A percentile compares a stretch with the other conserved stretches of the same genome.
Conservation (phyloP, 2,888 invertebrate species). For the Cremastobaeus sp. region DNA sequence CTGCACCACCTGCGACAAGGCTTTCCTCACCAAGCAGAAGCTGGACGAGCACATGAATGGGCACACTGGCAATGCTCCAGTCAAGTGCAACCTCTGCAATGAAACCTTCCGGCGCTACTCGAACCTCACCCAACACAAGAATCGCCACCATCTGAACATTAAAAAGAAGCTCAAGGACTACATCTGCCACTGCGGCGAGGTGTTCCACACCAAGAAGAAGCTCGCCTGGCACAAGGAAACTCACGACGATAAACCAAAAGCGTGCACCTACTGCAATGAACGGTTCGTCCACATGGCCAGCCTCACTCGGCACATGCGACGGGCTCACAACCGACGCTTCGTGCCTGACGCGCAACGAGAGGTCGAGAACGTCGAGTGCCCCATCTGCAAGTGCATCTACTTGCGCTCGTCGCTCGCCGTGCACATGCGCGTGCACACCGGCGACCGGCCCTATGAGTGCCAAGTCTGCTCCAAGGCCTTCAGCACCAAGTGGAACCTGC, state of each 20-base stretch:
- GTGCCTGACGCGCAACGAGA: constrained; percentile 82
- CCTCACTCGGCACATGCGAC: constrained; percentile 89
- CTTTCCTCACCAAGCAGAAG: constrained; percentile 90
- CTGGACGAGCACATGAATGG: constrained; percentile 89
- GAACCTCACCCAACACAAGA: constrained; percentile 90
- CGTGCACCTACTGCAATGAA: constrained; percentile 91
- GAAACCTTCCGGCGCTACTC: constrained; percentile 90
- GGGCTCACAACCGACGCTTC: constrained; percentile 88
- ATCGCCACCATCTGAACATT: constrained; percentile 86
- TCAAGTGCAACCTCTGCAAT: constrained; percentile 89
- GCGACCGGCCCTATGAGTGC: constrained; percentile 88
- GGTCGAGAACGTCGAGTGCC: constrained; percentile 86
- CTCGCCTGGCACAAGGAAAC: constrained; percentile 92
- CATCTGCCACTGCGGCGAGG: constrained; percentile 88
- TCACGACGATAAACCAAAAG: constrained; percentile 89
- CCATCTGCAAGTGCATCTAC: constrained; percentile 88
- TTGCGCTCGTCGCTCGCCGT: constrained; percentile 88
- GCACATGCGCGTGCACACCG: constrained; percentile 88
- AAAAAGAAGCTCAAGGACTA: constrained; percentile 86
- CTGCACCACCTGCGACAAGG: constrained; percentile 89
- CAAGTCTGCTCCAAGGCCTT: constrained; percentile 91
- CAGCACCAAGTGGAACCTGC: constrained; percentile 93
- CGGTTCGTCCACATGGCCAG: constrained; percentile 91
- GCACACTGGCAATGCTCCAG: constrained; percentile 89
- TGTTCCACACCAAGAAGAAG: constrained; percentile 90